Conservation (phyloP, 2,888 invertebrate species). For the Melanophora roralis region DNA sequence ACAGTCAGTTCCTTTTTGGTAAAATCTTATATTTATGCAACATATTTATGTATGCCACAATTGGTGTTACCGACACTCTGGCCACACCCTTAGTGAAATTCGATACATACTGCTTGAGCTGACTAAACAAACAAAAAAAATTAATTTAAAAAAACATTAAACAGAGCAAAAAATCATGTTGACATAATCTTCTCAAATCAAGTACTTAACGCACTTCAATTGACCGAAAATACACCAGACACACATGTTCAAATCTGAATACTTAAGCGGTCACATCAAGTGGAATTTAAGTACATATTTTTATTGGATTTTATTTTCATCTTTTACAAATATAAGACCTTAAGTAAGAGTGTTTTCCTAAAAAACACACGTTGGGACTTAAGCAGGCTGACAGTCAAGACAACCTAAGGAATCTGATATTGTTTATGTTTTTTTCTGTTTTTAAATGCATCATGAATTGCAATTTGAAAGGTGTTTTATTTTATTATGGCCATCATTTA, state of each 20-base stretch:
- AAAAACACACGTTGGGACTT: background rate
- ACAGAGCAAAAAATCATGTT: slow-evolving; percentile 46
- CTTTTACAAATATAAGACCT: slow-evolving; percentile 10
- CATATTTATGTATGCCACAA: slow-evolving; percentile 46
- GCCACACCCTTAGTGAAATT: slow-evolving; percentile 54
- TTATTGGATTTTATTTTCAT: background rate
- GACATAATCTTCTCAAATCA: slow-evolving; percentile 58
- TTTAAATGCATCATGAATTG: slow-evolving; percentile 37
- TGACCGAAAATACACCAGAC: slow-evolving; percentile 42
- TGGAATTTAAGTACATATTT: slow-evolving; percentile 3
- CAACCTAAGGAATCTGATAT: slow-evolving; percentile 43
- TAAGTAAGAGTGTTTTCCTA: slow-evolving; percentile 19
- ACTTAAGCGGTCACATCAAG: slow-evolving; percentile 47
- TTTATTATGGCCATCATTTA: slow-evolving; percentile 37
- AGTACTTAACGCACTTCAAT: slow-evolving; percentile 59
- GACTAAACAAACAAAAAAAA: slow-evolving; percentile 8
- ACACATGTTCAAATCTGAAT: slow-evolving; percentile 46
- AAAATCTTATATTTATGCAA: slow-evolving; percentile 52
- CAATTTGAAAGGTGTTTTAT: slow-evolving; percentile 28
- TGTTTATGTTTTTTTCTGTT: slow-evolving; percentile 35
- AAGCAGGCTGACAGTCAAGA: background rate
- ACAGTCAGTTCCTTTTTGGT: slow-evolving; percentile 18
- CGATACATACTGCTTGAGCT: slow-evolving; percentile 41
- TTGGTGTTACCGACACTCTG: slow-evolving; percentile 55
- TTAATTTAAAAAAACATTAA: background rate